Percentiles rank a stretch among this genome's conserved stretches.
Evolutionary conservation across 2,888 invertebrate genomes (phyloP).

Genomic region (Erebia palarica): DNA sequence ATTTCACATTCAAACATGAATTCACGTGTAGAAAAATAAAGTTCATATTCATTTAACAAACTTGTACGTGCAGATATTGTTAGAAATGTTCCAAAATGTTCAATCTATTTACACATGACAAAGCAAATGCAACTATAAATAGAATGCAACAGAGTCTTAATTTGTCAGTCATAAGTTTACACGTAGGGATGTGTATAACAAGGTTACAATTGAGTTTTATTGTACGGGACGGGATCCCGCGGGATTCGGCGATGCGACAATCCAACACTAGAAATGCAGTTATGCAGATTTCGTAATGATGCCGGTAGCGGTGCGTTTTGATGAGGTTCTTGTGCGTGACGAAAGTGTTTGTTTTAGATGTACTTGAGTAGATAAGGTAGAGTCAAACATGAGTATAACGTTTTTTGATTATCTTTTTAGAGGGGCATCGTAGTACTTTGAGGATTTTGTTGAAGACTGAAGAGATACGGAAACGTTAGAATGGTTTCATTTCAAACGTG

Average conservation of each 20-base stretch:
- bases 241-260: constrained; percentile 64
- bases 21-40: neutral
- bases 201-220: constrained; percentile 42
- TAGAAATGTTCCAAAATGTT: constrained; percentile 13
- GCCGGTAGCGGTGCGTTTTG: constrained; percentile 57
- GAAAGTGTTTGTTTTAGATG: constrained; percentile 37
- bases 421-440: neutral
- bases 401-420: neutral
- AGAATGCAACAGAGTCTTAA: neutral
- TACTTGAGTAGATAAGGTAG: constrained; percentile 7
- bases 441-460: neutral
- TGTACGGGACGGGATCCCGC: constrained; percentile 46
- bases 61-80: neutral
- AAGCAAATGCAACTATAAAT: constrained; percentile 37
- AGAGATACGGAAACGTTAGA: neutral
- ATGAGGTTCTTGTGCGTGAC: constrained; percentile 48
- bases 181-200: constrained; percentile 30
- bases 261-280: constrained; percentile 65
- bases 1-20: neutral
- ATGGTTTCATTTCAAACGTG: neutral
- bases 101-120: constrained; percentile 16
- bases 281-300: constrained; percentile 74
- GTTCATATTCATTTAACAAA: constrained; percentile 3
- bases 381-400: neutral
- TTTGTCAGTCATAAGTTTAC: constrained; percentile 6